These are phyloP conservation scores for Trematomus bernacchii DNA, from an alignment of 2,797 vertebrate genomes.

Conservation along the genomic window DNA sequence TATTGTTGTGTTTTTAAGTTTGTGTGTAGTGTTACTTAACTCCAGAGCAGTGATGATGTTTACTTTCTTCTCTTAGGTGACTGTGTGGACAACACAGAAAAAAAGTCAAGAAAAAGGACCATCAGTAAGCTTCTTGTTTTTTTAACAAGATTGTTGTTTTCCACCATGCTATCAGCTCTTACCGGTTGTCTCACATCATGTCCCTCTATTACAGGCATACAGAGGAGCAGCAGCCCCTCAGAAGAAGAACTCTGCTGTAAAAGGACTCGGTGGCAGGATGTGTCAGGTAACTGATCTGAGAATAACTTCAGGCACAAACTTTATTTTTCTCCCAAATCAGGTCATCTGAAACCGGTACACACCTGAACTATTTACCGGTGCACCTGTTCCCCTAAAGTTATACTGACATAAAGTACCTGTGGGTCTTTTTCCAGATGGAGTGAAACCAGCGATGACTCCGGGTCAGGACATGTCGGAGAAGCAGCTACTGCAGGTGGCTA, in stretches of 20 bases:
- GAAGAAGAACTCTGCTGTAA: slow-evolving; percentile 82
- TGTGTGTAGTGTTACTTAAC: slow-evolving; percentile 7
- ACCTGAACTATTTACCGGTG: neutral
- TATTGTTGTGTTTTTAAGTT: neutral
- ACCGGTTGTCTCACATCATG: neutral
- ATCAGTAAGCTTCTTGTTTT: slow-evolving; percentile 71
- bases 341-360: slow-evolving; percentile 1
- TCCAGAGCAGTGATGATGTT: neutral
- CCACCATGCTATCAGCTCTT: slow-evolving; percentile 7
- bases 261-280: slow-evolving; percentile 70
- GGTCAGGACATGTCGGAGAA: slow-evolving; percentile 79
- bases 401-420: neutral
- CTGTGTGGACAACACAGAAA: slow-evolving; percentile 80
- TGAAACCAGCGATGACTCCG: slow-evolving; percentile 13
- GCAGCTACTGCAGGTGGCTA: slow-evolving; percentile 87
- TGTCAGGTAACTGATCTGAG: slow-evolving; percentile 76
- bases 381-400: neutral
- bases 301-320: neutral
- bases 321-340: neutral
- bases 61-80: slow-evolving; percentile 78
- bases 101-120: slow-evolving; percentile 73
- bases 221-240: slow-evolving; percentile 76
- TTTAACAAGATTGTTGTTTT: neutral
- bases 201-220: slow-evolving; percentile 57
- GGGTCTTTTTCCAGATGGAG: slow-evolving; percentile 72